Percentiles rank a stretch among this genome's conserved stretches.
These are phyloP conservation scores for Lamellibrachia satsuma DNA, from an alignment of 2,888 invertebrate species.

Conservation along the genomic window DNA sequence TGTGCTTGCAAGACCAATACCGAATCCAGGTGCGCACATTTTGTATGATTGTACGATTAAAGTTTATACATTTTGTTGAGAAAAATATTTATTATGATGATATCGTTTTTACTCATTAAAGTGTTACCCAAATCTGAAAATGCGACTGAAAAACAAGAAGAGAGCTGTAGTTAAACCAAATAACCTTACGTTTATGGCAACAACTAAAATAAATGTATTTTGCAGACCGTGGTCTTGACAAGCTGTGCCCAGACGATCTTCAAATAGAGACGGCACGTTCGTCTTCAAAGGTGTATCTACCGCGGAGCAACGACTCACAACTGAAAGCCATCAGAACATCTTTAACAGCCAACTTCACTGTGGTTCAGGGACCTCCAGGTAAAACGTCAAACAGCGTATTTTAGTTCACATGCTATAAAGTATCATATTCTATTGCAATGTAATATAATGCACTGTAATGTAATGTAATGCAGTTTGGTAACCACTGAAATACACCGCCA, in stretches of 20 bases:
- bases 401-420: not conserved
- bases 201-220: not conserved
- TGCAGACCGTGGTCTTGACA: not conserved
- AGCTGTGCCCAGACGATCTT: not conserved
- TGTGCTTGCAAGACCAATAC: slow-evolving; percentile 40
- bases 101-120: too few species aligned
- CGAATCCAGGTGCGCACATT: not conserved
- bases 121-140: too few species aligned
- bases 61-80: too few species aligned
- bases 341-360: slow-evolving; percentile 50
- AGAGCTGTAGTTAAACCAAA: too few species aligned
- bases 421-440: too few species aligned
- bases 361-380: slow-evolving; percentile 56
- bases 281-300: not conserved
- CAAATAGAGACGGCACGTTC: too few species aligned
- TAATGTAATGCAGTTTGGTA: too few species aligned
- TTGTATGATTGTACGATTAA: not conserved
- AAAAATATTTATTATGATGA: too few species aligned
- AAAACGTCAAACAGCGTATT: slow-evolving; percentile 32
- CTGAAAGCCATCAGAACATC: slow-evolving; percentile 47
- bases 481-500: too few species aligned
- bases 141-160: too few species aligned
- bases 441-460: too few species aligned
- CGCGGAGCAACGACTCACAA: slow-evolving; percentile 47
- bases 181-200: too few species aligned